These are phyloP conservation scores for Poecile atricapillus DNA, from an alignment of 2,113 vertebrate species.

Conservation along the genomic window DNA sequence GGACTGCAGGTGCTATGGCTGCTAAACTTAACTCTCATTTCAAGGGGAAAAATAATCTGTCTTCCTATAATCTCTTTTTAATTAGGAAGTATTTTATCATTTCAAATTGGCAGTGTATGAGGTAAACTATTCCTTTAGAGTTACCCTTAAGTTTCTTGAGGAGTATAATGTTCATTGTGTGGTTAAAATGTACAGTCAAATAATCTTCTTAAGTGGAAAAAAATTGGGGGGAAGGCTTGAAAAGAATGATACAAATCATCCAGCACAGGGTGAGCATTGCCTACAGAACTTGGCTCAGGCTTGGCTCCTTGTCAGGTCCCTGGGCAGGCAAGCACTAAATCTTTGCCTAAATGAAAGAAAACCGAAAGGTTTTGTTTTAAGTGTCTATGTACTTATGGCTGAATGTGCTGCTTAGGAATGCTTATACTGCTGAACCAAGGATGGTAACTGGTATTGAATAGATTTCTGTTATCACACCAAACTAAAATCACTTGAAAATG, in stretches of 20 bases:
- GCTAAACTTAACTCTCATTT: neutral
- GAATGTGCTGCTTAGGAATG: neutral
- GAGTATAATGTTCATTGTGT: neutral
- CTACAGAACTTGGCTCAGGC: neutral
- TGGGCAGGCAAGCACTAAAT: neutral
- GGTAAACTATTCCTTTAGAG: neutral
- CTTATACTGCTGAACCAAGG: neutral
- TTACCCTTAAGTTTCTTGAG: neutral
- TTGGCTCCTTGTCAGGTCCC: fast-evolving
- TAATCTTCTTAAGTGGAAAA: neutral
- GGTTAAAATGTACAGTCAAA: neutral
- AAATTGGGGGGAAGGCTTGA: neutral
- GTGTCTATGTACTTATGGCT: neutral
- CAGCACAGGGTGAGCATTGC: neutral
- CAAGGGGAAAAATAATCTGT: neutral
- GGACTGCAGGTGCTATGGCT: neutral
- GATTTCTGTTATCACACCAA: neutral
- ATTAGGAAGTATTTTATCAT: neutral
- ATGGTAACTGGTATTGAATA: neutral
- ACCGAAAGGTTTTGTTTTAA: neutral
- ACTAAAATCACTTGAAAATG: neutral
- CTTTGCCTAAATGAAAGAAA: neutral
- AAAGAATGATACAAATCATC: neutral
- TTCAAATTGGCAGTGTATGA: neutral
- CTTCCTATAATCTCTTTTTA: neutral